Evolutionary conservation across 2,888 invertebrate genomes (phyloP).

Genomic region (Drosophila infuscata): DNA sequence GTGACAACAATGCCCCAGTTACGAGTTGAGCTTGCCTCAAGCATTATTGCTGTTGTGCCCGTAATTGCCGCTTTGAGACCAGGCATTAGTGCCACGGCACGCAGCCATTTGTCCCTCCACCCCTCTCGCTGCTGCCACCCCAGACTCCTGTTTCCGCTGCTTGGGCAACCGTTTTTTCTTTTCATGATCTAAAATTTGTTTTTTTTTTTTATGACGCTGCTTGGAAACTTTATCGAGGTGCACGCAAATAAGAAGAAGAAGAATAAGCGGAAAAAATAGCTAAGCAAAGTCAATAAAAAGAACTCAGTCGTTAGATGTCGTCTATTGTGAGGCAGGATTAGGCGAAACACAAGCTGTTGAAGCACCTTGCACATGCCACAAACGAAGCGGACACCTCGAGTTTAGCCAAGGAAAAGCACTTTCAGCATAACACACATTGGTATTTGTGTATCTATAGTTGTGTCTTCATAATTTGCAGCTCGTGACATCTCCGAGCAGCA

Average conservation of each 20-base stretch:
- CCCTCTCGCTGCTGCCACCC: background rate
- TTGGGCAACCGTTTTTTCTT: constrained; percentile 39
- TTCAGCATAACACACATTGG: background rate
- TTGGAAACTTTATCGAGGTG: constrained; percentile 44
- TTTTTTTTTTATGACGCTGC: constrained; percentile 16
- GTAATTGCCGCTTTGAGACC: constrained; percentile 72
- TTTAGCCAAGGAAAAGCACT: background rate
- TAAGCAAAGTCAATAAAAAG: constrained; percentile 14
- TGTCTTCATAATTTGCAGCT: background rate
- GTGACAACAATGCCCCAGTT: constrained; percentile 53
- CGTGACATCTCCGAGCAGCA: constrained; percentile 14
- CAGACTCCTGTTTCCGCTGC: constrained; percentile 25
- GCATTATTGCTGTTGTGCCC: constrained; percentile 36
- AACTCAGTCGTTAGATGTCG: background rate
- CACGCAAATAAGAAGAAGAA: constrained; percentile 42
- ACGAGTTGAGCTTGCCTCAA: constrained; percentile 17
- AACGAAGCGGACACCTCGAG: constrained; percentile 27
- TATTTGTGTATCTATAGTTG: background rate
- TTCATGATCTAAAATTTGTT: constrained; percentile 10
- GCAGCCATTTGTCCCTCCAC: constrained; percentile 32
- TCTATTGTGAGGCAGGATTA: constrained; percentile 39
- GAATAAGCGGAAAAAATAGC: constrained; percentile 6
- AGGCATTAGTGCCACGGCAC: constrained; percentile 70
- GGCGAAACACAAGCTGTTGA: constrained; percentile 49
- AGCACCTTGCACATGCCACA: constrained; percentile 58